Evolutionary conservation across 2,113 vertebrate species (phyloP), one percentile per base, ranked within the genome.

Genomic region (Gila orcuttii): DNA sequence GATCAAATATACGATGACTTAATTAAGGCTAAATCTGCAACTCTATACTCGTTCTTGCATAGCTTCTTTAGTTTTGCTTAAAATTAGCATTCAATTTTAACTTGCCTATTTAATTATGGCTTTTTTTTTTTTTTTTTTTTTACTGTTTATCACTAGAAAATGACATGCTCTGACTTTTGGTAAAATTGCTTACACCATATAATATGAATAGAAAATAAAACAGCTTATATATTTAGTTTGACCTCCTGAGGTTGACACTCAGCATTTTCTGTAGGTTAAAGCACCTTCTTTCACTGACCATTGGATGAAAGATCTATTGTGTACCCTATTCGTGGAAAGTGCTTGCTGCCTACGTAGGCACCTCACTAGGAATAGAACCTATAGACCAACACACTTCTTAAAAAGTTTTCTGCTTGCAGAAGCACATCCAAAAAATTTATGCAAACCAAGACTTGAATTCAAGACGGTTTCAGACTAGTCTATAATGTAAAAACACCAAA

Each of bases 191-290:
- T n/a, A 71, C 10, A 10, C 21, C 4, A 39, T 71, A 57, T 2
- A 57, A 57, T 9, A 42, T 11, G 33, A 39, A 71, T n/a, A 71
- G 36, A 71, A 42, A 71, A 12, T 71, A 71, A 71, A 71, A 23
- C 21, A 6, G 68, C 68, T 71, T 71, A 39, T 71, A 71, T 71
- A 71, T 71, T 39, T 71, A 71, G 68, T 23, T 39, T 71, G 33
- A 71, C 33, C 68, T 71, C 68, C 68, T 23, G 68, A 71, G 33
- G 33, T 23, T 71, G 33, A 2, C 10, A 21, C 33, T 71, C 68
- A 71, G 68, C 68, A 71, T 71, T 71, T 71, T 71, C 15, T 23
- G 19, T 39, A 71, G 19, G 33, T 4, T 39, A 69, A 36, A 23
- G 68, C 21, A 39, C 15, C 17, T 39, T 69, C 33, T 69, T 71